Conservation (phyloP, 2,888 invertebrate species). For the Campoplex nolae region DNA sequence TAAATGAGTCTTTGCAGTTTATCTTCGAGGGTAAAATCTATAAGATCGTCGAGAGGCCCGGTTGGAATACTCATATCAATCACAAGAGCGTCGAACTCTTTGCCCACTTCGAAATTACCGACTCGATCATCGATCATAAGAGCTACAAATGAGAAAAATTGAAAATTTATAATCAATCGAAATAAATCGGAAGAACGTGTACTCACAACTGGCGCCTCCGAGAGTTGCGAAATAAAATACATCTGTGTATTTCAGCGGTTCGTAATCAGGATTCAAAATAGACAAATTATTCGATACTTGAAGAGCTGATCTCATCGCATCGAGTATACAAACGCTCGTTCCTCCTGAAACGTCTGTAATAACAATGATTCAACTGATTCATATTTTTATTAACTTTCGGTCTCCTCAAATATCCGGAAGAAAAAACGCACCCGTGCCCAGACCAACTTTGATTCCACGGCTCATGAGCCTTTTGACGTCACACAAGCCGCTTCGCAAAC, state of each 20-base stretch:
- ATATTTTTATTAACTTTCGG: not conserved
- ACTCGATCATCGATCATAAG: constrained; percentile 90
- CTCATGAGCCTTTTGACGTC: constrained; percentile 89
- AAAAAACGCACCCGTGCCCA: constrained; percentile 91
- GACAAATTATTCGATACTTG: constrained; percentile 90
- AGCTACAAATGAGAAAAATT: constrained; percentile 85
- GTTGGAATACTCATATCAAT: constrained; percentile 87
- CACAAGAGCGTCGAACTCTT: constrained; percentile 94
- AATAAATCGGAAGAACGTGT: not conserved
- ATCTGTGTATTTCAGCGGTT: constrained; percentile 89
- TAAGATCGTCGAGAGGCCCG: constrained; percentile 86
- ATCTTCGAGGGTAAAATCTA: constrained; percentile 86
- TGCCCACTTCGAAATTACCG: constrained; percentile 92
- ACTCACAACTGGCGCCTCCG: constrained; percentile 92
- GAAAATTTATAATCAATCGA: not conserved
- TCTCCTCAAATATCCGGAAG: not conserved
- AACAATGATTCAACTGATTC: not conserved
- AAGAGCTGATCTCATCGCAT: constrained; percentile 90
- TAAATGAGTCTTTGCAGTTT: constrained; percentile 92
- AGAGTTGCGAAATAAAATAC: constrained; percentile 94
- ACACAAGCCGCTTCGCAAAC: constrained; percentile 92
- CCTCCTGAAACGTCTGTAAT: constrained; percentile 93
- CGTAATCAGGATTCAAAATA: constrained; percentile 85
- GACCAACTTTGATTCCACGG: constrained; percentile 90
- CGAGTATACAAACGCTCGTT: constrained; percentile 90